A percentile compares a stretch with the other conserved stretches of the same genome.
Conservation (phyloP, 2,797 vertebrate genomes). For the Pseudochirops cupreus region DNA sequence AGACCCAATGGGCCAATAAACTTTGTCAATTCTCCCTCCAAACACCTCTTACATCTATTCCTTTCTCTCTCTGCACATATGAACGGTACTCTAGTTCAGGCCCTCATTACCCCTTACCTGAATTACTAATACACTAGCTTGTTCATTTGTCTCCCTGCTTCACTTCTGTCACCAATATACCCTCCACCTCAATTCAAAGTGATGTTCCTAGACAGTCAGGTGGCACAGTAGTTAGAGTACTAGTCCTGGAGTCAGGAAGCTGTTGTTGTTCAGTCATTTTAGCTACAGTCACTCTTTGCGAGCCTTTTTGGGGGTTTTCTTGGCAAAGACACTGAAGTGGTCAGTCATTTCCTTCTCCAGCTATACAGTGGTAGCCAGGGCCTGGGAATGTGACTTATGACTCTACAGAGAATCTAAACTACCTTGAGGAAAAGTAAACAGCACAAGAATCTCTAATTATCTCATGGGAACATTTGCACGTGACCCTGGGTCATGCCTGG, state of each 20-base stretch:
- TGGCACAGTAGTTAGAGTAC: background rate
- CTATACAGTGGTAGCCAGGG: background rate
- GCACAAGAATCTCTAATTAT: background rate
- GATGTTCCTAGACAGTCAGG: background rate
- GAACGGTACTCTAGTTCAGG: background rate
- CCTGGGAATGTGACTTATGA: background rate
- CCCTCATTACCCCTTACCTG: background rate
- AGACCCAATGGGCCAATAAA: background rate
- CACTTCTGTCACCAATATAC: background rate
- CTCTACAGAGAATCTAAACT: background rate
- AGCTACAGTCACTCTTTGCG: background rate
- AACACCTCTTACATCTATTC: background rate
- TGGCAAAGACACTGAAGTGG: background rate
- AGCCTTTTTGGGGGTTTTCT: background rate
- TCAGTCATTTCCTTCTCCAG: background rate
- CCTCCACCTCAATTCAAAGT: background rate
- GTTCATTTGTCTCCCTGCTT: background rate
- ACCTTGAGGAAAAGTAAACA: background rate
- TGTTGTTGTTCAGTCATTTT: background rate
- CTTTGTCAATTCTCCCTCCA: background rate
- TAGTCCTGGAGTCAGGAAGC: background rate
- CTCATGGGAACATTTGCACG: background rate
- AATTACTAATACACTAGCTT: background rate
- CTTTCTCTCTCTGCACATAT: background rate
- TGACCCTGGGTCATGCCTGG: too few species aligned